phyloP scores from a whole-genome alignment of 2,113 vertebrate genomes.

The Etheostoma cragini region DNA sequence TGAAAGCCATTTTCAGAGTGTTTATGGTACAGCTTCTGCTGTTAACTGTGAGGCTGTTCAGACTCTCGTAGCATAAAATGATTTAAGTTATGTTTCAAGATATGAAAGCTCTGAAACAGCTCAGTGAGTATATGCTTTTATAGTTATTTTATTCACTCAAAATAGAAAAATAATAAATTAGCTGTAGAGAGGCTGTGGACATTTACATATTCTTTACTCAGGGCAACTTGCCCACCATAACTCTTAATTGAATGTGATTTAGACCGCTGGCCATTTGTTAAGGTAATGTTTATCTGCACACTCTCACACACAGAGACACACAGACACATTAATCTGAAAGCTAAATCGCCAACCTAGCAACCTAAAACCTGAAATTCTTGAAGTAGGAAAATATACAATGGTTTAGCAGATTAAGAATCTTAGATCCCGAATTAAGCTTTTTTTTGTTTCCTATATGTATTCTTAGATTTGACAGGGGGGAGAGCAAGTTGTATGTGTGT shows the following conservation, averaged over 20 bases:
- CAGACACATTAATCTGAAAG: conserved; percentile 49
- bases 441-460: conserved; percentile 15
- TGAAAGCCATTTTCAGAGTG: conserved; percentile 71
- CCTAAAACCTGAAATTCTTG: conserved; percentile 40
- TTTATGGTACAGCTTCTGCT: conserved; percentile 66
- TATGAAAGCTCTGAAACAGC: conserved; percentile 5
- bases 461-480: conserved; percentile 18
- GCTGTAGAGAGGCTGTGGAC: not conserved
- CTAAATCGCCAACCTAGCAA: conserved; percentile 58
- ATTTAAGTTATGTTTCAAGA: conserved; percentile 31
- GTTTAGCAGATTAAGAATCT: conserved; percentile 45
- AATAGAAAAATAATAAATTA: conserved; percentile 21
- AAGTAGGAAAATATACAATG: conserved; percentile 38
- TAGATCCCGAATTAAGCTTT: conserved; percentile 51
- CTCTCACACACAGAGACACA: conserved; percentile 39
- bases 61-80: conserved; percentile 11
- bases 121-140: not conserved
- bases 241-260: conserved; percentile 65
- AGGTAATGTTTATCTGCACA: conserved; percentile 51
- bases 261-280: conserved; percentile 63
- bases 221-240: conserved; percentile 47
- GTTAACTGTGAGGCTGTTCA: conserved; percentile 38
- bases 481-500: conserved; percentile 20
- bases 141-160: conserved; percentile 19
- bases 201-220: conserved; percentile 4